phyloP scores from a whole-genome alignment of 2,113 vertebrate genomes.

The Burhinus oedicnemus region DNA sequence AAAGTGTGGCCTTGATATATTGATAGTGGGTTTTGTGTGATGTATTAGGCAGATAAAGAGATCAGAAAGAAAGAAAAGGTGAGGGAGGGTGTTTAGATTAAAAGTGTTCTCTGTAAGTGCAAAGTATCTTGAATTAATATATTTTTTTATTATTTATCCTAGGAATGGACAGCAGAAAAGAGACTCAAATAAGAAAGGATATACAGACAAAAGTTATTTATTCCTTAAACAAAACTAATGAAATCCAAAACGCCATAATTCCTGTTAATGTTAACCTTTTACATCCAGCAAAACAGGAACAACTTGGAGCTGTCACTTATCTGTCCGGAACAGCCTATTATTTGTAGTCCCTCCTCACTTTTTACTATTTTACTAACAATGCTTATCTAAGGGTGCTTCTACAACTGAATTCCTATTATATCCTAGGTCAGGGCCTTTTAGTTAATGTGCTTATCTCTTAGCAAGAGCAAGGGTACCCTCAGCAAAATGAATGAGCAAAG shows the following conservation, averaged over 20 bases:
- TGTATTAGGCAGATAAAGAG: not conserved
- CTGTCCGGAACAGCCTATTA: not conserved
- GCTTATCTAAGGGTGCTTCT: accelerated
- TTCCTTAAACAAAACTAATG: not conserved
- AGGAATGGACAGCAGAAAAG: not conserved
- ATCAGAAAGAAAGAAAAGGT: not conserved
- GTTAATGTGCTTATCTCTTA: not conserved
- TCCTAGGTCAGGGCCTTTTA: not conserved
- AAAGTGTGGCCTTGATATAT: not conserved
- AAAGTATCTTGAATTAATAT: not conserved
- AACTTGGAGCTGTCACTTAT: not conserved
- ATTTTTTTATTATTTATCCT: not conserved
- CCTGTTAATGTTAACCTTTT: not conserved
- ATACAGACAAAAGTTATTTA: not conserved
- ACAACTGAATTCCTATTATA: not conserved
- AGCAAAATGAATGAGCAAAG: not conserved
- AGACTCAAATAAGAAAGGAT: not conserved
- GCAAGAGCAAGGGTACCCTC: not conserved
- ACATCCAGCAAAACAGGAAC: not conserved
- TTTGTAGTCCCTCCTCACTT: not conserved
- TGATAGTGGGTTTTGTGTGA: not conserved
- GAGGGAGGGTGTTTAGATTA: not conserved
- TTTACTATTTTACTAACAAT: not conserved
- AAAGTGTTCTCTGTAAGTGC: not conserved
- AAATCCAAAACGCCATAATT: not conserved